Evolutionary conservation across 2,113 vertebrate species (phyloP).

Genomic region (Antechinus stuartii): DNA sequence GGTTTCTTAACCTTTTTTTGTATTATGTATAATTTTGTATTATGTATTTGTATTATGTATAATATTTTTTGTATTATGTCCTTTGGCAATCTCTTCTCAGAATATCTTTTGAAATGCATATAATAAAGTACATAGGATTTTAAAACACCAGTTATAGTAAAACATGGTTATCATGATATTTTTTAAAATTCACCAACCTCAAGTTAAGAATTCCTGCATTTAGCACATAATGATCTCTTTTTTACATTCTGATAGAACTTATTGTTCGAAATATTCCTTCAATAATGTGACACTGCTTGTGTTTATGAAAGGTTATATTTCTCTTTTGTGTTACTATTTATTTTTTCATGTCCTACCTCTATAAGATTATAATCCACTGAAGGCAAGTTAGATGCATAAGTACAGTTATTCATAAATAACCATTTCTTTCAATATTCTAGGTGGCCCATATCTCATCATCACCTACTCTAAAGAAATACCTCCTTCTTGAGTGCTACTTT

Average conservation of each 20-base stretch:
- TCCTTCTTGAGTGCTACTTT: neutral
- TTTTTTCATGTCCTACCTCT: neutral
- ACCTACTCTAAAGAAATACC: neutral
- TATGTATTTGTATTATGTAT: neutral
- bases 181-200: neutral
- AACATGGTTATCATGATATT: neutral
- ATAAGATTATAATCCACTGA: neutral
- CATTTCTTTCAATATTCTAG: neutral
- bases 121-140: neutral
- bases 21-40: neutral
- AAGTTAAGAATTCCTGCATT: neutral
- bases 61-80: neutral
- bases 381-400: neutral
- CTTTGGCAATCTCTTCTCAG: neutral
- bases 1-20: neutral
- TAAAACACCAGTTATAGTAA: neutral
- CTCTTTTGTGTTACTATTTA: neutral
- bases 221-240: neutral
- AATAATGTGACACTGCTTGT: neutral
- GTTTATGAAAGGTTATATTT: neutral
- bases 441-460: neutral
- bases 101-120: neutral
- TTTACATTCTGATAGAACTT: neutral
- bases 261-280: neutral
- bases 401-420: conserved; percentile 18